A percentile compares a stretch with the other conserved stretches of the same genome.
These are phyloP conservation scores for Apodemia mormo DNA, from an alignment of 2,888 invertebrate genomes.

Conservation along the genomic window DNA sequence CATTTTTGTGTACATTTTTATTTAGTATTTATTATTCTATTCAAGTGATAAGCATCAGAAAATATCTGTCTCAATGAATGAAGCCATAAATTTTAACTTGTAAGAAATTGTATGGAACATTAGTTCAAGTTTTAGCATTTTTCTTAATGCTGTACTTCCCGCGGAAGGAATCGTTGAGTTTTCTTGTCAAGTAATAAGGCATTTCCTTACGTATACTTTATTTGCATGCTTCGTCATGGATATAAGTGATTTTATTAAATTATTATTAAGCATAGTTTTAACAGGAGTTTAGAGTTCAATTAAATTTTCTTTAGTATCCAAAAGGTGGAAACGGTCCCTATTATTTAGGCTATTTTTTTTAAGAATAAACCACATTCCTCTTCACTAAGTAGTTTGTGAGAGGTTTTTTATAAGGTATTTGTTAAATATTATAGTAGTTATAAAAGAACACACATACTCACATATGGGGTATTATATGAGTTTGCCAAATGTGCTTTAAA, in stretches of 20 bases:
- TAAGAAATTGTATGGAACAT: conserved; percentile 2
- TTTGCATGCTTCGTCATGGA: not conserved
- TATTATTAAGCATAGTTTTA: not conserved
- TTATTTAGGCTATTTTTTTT: not conserved
- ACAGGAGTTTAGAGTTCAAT: too few relatives aligned
- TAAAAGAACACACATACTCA: too few relatives aligned
- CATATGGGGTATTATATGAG: too few relatives aligned
- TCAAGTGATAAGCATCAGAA: conserved; percentile 2
- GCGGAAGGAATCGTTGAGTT: not conserved
- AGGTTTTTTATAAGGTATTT: too few relatives aligned
- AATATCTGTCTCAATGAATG: conserved; percentile 3
- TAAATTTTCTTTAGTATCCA: not conserved
- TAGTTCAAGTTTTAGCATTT: not conserved
- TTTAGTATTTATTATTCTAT: not conserved
- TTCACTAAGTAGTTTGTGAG: too few relatives aligned
- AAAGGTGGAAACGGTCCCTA: not conserved
- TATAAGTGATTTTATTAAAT: not conserved
- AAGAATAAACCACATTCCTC: too few relatives aligned
- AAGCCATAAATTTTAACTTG: not conserved
- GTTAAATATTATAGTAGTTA: too few relatives aligned
- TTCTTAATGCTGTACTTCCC: not conserved
- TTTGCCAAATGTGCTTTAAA: too few relatives aligned
- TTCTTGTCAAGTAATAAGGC: not conserved
- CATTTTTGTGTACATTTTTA: too few relatives aligned
- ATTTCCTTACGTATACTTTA: not conserved